Evolutionary conservation across 2,113 vertebrate genomes (phyloP).

Genomic region (Calidris pugnax): DNA sequence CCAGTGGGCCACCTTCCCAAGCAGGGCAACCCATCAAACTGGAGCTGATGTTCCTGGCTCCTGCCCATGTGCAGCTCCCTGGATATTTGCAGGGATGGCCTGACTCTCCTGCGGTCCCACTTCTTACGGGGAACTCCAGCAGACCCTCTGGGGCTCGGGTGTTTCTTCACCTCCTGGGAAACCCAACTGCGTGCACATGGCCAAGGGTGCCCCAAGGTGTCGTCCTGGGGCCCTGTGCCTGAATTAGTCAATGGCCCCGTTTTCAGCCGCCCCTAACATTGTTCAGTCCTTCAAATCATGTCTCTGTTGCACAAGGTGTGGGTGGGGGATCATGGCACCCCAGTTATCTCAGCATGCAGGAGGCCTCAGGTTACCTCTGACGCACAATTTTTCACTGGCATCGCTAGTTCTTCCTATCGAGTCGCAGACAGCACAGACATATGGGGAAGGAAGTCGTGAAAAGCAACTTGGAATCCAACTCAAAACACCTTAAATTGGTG

Average conservation of each 20-base stretch:
- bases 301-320: neutral
- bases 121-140: neutral
- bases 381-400: neutral
- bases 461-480: slow-evolving; percentile 24
- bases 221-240: neutral
- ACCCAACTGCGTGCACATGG: neutral
- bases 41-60: neutral
- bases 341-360: neutral
- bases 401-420: slow-evolving; percentile 35
- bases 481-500: slow-evolving; percentile 52
- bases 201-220: neutral
- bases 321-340: slow-evolving; percentile 45
- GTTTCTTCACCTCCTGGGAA: neutral
- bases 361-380: slow-evolving; percentile 56
- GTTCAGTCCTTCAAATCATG: neutral
- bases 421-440: neutral
- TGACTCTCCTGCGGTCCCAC: neutral
- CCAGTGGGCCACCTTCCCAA: neutral
- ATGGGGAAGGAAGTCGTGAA: slow-evolving; percentile 49
- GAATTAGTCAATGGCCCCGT: neutral
- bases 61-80: neutral
- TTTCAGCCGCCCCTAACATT: neutral
- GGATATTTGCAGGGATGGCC: neutral
- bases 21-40: neutral
- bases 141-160: neutral